Evolutionary conservation across 2,113 vertebrate species (phyloP), one percentile per base, ranked within the genome.

Genomic region (Ondatra zibethicus): DNA sequence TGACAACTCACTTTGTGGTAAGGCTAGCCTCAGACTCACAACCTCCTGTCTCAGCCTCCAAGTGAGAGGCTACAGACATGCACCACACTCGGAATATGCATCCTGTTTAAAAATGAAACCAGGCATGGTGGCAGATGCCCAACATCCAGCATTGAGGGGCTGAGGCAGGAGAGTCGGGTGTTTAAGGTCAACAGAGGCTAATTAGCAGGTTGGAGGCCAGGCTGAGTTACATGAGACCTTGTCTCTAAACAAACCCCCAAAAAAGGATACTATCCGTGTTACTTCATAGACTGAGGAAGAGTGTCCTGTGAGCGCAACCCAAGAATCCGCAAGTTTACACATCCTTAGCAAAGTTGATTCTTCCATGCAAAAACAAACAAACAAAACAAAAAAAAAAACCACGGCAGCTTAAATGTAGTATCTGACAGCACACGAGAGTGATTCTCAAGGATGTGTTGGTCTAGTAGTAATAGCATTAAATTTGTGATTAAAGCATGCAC

Each of bases 81-180:
- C 36, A 12, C 52, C 33, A 82, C 36, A 58, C 19, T 36, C 52
- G 58, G 33, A 8, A 25, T n/a, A 12, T 7, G 9, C 16, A 36
- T 31, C 47, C 31, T 93, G 12, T 92, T 96, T 47, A 70, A 87
- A 96, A 96, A 73, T 52, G 21, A 78, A 78, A 33, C 25, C 16
- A 29, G 29, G 29, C 45, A 33, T 50, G 45, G 76, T 25, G 14
- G 81, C 2, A 85, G 25, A 65, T 42, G 6, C 36, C n/a, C 63
- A 58, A 19, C 14, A 85, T 65, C 61, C 58, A 85, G 61, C 7
- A 65, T 5, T 65, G n/a, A 65, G 25, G n/a, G 25, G 3, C 5
- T 0, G n/a, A 61, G 14, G 39, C 39, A 65, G 27, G 58, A 65
- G 58, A 85, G 31, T 85, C 27, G 42, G 25, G 27, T 31, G 39